phyloP scores from a whole-genome alignment of 2,113 vertebrate species.

The Zeus faber region DNA sequence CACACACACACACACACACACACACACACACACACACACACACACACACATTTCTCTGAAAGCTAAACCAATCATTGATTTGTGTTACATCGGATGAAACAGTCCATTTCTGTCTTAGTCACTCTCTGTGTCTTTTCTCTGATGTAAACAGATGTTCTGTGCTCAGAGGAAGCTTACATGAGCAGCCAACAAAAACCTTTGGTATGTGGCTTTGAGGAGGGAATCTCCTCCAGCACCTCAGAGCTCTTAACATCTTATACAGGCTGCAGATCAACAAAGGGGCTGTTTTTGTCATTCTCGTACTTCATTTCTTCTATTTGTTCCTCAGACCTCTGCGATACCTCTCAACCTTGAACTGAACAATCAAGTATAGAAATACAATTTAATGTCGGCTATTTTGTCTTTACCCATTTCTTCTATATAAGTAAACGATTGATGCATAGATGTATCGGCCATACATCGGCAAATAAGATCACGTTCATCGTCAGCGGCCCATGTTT shows the following conservation, averaged over 20 bases:
- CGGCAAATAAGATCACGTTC: too few species aligned
- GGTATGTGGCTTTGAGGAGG: conserved; percentile 15
- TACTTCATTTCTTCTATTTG: background rate
- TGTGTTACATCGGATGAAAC: conserved; percentile 34
- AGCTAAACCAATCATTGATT: conserved; percentile 41
- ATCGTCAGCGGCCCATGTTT: too few species aligned
- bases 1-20: too few species aligned
- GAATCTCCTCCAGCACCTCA: conserved; percentile 14
- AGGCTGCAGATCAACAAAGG: background rate
- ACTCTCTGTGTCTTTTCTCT: conserved; percentile 49
- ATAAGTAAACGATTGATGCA: too few species aligned
- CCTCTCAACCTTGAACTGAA: too few species aligned
- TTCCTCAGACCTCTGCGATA: too few species aligned
- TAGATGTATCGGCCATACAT: too few species aligned
- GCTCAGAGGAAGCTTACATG: conserved; percentile 41
- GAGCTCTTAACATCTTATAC: conserved; percentile 21
- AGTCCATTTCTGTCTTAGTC: conserved; percentile 35
- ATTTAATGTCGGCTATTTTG: too few species aligned
- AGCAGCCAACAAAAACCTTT: conserved; percentile 19
- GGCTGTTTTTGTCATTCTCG: background rate
- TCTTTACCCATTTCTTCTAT: too few species aligned
- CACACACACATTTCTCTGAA: conserved; percentile 31
- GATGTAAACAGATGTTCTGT: conserved; percentile 44
- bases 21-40: too few species aligned
- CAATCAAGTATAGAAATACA: too few species aligned